A percentile compares a stretch with the other conserved stretches of the same genome.
phyloP scores from a whole-genome alignment of 1,140 invertebrate species.

The Hylyphantes graminicola region DNA sequence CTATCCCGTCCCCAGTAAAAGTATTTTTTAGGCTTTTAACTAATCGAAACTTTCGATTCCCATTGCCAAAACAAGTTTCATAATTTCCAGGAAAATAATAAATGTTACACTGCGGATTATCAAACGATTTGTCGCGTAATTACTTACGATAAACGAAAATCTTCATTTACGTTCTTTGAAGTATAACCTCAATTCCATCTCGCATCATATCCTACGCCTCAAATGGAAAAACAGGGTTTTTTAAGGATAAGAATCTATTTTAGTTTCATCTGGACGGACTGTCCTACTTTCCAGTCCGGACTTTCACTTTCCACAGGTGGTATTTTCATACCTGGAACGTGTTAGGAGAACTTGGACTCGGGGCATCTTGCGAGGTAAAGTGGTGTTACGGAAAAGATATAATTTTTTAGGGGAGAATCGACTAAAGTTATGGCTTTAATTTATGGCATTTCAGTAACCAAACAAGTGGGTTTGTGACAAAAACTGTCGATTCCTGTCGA shows the following conservation, averaged over 20 bases:
- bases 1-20: too few species aligned
- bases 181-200: conserved; percentile 34
- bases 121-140: not conserved
- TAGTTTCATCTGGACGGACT: conserved; percentile 2
- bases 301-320: conserved; percentile 38
- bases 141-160: not conserved
- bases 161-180: not conserved
- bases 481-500: too few species aligned
- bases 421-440: too few species aligned
- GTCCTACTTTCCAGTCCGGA: conserved; percentile 12
- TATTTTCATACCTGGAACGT: conserved; percentile 11
- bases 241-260: conserved; percentile 29
- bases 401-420: too few species aligned
- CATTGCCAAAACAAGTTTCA: too few species aligned
- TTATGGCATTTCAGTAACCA: too few species aligned
- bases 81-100: too few species aligned
- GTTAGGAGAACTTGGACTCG: conserved; percentile 2
- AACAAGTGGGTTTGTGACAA: too few species aligned
- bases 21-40: too few species aligned
- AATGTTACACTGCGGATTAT: too few species aligned
- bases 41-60: too few species aligned
- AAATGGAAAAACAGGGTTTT: conserved; percentile 10
- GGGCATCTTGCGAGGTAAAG: not conserved
- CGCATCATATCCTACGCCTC: not conserved
- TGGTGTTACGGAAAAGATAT: too few species aligned